Evolutionary conservation across 2,797 vertebrate species (phyloP).

Genomic region (Danio tinwini): DNA sequence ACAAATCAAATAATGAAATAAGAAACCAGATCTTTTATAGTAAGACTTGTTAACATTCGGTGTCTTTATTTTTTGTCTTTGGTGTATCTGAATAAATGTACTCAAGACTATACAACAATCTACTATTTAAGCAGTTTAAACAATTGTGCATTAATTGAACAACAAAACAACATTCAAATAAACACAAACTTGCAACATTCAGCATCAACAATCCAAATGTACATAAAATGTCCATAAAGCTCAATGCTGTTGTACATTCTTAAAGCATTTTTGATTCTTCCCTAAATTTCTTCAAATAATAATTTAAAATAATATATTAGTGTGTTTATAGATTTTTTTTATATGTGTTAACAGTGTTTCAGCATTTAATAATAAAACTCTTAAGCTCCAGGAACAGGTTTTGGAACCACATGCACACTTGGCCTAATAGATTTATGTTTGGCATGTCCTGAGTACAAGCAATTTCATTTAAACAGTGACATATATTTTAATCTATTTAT

Average conservation of each 20-base stretch:
- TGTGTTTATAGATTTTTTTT: conserved; percentile 1
- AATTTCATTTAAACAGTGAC: not conserved
- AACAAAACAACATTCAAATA: not conserved
- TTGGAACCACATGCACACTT: not conserved
- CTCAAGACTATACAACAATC: not conserved
- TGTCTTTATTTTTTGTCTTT: not conserved
- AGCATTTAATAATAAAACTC: not conserved
- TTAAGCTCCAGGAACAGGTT: not conserved
- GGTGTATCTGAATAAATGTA: not conserved
- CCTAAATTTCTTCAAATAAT: not conserved
- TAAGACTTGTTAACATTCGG: not conserved
- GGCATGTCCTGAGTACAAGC: not conserved
- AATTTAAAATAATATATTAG: not conserved
- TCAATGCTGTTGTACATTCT: not conserved
- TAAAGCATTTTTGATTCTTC: not conserved
- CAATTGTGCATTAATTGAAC: conserved; percentile 5
- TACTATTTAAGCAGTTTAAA: not conserved
- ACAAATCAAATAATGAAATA: not conserved
- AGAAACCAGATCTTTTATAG: not conserved
- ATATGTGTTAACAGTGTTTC: not conserved
- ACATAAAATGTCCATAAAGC: conserved; percentile 13
- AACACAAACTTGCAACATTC: not conserved
- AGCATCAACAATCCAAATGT: conserved; percentile 8
- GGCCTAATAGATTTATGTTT: not conserved
- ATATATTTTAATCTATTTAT: not conserved